These are phyloP conservation scores for Vanessa tameamea DNA, from an alignment of 1,140 invertebrate genomes.

Conservation along the genomic window DNA sequence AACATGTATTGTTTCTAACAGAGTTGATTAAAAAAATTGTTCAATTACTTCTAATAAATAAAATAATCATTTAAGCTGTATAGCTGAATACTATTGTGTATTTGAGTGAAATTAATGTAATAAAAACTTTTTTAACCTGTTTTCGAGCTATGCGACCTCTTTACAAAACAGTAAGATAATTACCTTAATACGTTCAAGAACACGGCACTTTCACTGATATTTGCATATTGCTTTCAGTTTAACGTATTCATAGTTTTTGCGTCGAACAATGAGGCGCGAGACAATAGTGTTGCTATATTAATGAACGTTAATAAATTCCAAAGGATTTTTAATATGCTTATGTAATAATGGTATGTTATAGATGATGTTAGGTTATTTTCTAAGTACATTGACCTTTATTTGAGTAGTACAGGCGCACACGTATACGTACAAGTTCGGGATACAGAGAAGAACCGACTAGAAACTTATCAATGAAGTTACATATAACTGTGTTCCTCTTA, in stretches of 20 bases:
- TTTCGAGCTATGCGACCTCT: slow-evolving; percentile 13
- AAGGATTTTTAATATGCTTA: slow-evolving; percentile 2
- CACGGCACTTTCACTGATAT: slow-evolving; percentile 29
- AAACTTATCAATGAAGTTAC: too few relatives aligned
- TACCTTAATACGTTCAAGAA: slow-evolving; percentile 28
- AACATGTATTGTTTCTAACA: too few relatives aligned
- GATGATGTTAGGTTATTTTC: not conserved
- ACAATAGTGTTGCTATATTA: slow-evolving; percentile 11
- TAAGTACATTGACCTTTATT: too few relatives aligned
- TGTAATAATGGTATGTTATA: slow-evolving; percentile 1
- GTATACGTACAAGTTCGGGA: too few relatives aligned
- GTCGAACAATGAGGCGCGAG: slow-evolving; percentile 20
- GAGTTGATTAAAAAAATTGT: too few relatives aligned
- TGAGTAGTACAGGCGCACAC: too few relatives aligned
- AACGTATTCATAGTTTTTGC: slow-evolving; percentile 20
- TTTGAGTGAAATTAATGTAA: not conserved
- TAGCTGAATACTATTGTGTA: too few relatives aligned
- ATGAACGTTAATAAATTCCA: slow-evolving; percentile 3
- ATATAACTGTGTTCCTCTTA: too few relatives aligned
- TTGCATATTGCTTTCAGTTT: slow-evolving; percentile 16
- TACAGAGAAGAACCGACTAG: too few relatives aligned
- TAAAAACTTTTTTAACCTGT: slow-evolving; percentile 7
- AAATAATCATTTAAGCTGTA: too few relatives aligned
- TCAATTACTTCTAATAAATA: too few relatives aligned
- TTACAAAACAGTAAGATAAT: slow-evolving; percentile 30